phyloP scores from a whole-genome alignment of 2,113 vertebrate species.

The Carlito syrichta region DNA sequence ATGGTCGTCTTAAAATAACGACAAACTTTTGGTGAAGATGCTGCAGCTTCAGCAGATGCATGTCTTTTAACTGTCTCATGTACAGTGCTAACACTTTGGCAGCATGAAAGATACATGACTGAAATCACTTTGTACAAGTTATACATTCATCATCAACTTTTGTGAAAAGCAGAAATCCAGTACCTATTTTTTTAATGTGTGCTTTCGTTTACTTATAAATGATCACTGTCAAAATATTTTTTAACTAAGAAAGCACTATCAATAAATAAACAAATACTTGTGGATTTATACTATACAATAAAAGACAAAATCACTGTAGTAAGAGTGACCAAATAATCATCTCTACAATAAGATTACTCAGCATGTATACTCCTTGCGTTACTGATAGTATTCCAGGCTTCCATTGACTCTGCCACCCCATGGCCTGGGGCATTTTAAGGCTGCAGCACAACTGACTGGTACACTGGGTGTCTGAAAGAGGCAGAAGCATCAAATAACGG shows the following conservation, averaged over 20 bases:
- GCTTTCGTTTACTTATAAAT: neutral
- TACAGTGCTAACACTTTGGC: neutral
- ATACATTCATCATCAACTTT: neutral
- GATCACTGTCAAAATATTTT: neutral
- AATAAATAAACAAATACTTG: neutral
- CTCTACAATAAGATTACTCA: neutral
- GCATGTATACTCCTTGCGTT: neutral
- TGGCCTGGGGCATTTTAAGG: neutral
- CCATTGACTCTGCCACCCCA: neutral
- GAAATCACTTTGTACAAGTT: neutral
- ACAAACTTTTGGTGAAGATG: neutral
- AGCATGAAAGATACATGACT: neutral
- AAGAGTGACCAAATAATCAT: neutral
- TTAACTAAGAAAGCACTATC: neutral
- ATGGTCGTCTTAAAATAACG: neutral
- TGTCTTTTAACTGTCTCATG: neutral
- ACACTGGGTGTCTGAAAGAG: neutral
- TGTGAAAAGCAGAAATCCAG: neutral
- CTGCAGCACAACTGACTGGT: neutral
- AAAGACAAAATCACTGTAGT: neutral
- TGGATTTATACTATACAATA: neutral
- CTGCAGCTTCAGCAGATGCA: neutral
- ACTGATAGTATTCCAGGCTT: neutral
- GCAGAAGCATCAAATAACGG: neutral
- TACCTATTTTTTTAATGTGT: neutral